phyloP scores from a whole-genome alignment of 2,113 vertebrate genomes.

The Uria lomvia region DNA sequence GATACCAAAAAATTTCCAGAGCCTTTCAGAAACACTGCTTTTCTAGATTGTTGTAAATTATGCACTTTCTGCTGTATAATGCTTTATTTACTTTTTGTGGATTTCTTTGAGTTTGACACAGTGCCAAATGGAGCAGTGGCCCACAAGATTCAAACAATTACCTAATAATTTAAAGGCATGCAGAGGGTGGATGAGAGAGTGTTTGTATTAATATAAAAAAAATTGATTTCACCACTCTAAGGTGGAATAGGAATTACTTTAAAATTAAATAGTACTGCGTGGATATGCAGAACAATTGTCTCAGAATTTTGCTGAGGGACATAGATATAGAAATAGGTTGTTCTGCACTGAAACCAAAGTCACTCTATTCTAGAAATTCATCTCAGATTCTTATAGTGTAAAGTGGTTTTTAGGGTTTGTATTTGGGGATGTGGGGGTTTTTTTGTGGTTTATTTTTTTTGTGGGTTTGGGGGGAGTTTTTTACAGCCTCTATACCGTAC shows the following conservation, averaged over 20 bases:
- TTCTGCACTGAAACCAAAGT: background rate
- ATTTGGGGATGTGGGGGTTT: background rate
- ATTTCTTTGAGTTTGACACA: background rate
- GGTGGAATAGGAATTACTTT: background rate
- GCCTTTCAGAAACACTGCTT: background rate
- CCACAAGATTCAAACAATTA: background rate
- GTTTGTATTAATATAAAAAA: background rate
- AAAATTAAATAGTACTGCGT: background rate
- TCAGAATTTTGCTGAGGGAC: background rate
- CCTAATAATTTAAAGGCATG: background rate
- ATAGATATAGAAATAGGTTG: background rate
- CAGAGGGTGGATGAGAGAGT: background rate
- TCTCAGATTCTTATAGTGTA: background rate
- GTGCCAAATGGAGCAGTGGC: background rate
- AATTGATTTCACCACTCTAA: background rate
- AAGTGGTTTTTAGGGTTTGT: background rate
- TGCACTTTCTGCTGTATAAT: background rate
- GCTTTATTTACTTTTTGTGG: background rate
- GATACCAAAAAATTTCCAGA: background rate
- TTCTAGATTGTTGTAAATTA: background rate
- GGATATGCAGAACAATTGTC: background rate
- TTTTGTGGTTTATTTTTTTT: background rate
- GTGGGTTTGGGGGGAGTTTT: background rate
- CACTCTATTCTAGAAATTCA: background rate
- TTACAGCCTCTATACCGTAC: background rate